phyloP scores from a whole-genome alignment of 1,140 invertebrate species.

The Stegodyphus mimosarum region DNA sequence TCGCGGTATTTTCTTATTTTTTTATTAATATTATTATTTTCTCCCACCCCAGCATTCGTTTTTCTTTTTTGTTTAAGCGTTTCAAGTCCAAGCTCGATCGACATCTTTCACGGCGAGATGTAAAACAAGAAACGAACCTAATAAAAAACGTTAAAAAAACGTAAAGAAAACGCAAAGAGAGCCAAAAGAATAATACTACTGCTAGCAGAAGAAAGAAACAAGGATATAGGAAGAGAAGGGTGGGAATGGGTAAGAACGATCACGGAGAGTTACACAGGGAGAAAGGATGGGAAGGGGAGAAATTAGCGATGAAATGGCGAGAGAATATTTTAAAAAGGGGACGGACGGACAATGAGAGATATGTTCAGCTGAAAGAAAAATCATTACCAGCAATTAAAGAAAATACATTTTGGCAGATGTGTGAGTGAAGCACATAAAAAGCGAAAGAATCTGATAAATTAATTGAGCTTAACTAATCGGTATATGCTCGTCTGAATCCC shows the following conservation, averaged over 20 bases:
- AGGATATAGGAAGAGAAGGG: no score
- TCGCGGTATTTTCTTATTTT: not conserved
- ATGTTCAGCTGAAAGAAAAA: not conserved
- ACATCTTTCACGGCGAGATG: not conserved
- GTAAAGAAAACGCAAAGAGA: not conserved
- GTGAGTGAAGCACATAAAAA: not conserved
- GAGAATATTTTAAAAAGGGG: slow-evolving; percentile 1
- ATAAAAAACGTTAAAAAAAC: not conserved
- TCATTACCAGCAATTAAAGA: not conserved
- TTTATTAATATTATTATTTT: not conserved
- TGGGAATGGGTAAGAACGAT: no score
- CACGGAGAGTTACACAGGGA: not conserved
- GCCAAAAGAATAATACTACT: not conserved
- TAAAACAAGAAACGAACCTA: no score
- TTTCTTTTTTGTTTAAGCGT: not conserved
- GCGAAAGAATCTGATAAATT: not conserved
- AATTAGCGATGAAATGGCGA: slow-evolving; percentile 37
- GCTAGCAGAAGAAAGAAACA: not conserved
- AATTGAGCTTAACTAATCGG: not conserved
- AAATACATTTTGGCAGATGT: not conserved
- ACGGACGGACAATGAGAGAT: not conserved
- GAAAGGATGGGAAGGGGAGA: slow-evolving; percentile 9
- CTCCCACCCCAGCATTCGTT: no score
- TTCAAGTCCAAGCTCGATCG: slow-evolving; percentile 9
- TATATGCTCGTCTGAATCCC: not conserved